Base-by-base conservation (phyloP, 1,140 invertebrate species). In the Heliconius hewitsoni region DNA sequence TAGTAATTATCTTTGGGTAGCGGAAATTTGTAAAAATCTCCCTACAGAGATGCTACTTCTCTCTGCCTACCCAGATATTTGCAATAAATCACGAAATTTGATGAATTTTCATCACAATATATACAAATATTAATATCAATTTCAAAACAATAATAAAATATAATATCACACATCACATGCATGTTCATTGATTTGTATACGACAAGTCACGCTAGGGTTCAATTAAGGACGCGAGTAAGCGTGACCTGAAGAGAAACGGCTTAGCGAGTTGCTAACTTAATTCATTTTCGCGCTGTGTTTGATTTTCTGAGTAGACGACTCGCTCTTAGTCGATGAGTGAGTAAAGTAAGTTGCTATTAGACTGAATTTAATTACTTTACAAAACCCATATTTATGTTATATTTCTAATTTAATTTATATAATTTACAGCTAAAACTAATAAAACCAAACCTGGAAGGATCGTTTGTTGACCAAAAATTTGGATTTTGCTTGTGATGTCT, bases 211-310 rank as follows among this genome's bases (percentile, higher is more conserved):
- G 60, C 23, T 66, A 66, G 11, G 60, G 60, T 66, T 30, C 60
- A 66, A 66, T 71, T 71, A 71, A 39, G 71, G 34, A 16, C 71
- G 71, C 71, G 37, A 71, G 19, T 71, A 71, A 66, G 60, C 60
- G 71, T 71, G 71, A 71, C 71, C 30, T 37, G 34, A 9, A 71
- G 71, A 71, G 71, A 71, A 34, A 71, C 30, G 71, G 37, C 34
- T 71, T 71, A 71, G 30, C 19, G 71, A 71, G 71, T 71, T 71
- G 30, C 71, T 71, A 71, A 71, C 71, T 71, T 71, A 71, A 71
- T 71, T 39, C 71, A 71, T 71, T 71, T 37, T 37, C 16, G 37
- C 71, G 34, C 71, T 71, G 71, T 71, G 37, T 71, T 71, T 71
- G 71, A 71, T 71, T 71, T 71, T 39, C 71, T 71, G 34, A 71